These are phyloP conservation scores for Rhagophthalmus giganteus DNA, from an alignment of 2,888 invertebrate genomes.

Conservation along the genomic window DNA sequence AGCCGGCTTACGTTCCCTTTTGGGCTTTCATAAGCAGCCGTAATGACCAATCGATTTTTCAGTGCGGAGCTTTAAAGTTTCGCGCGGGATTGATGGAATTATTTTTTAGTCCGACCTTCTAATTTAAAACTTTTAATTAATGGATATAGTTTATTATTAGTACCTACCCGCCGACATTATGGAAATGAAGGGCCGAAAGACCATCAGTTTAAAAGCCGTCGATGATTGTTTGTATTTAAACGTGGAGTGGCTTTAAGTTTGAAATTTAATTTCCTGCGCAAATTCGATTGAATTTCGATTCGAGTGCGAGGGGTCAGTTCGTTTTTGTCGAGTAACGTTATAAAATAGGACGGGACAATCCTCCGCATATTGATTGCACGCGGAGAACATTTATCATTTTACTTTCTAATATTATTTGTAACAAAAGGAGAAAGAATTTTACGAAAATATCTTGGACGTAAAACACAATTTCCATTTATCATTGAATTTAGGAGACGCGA, in stretches of 20 bases:
- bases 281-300: conserved; percentile 13
- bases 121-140: conserved; percentile 18
- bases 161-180: conserved; percentile 1
- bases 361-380: conserved; percentile 18
- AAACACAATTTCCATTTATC: conserved; percentile 32
- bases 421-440: conserved; percentile 26
- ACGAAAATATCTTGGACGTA: conserved; percentile 29
- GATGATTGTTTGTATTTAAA: no score
- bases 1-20: background rate
- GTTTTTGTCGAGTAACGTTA: no score
- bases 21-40: conserved; percentile 7
- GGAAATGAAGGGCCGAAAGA: conserved; percentile 4
- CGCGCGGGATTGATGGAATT: conserved; percentile 13
- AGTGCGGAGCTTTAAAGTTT: conserved; percentile 9
- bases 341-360: no score
- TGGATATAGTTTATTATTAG: conserved; percentile 12
- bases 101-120: conserved; percentile 11
- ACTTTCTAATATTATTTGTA: conserved; percentile 29
- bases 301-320: conserved; percentile 7
- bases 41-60: conserved; percentile 21
- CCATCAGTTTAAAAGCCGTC: no score
- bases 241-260: no score
- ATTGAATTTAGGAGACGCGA: conserved; percentile 31
- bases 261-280: conserved; percentile 21
- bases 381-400: conserved; percentile 28